phyloP scores from a whole-genome alignment of 2,113 vertebrate genomes.

The Perca schrenkii region DNA sequence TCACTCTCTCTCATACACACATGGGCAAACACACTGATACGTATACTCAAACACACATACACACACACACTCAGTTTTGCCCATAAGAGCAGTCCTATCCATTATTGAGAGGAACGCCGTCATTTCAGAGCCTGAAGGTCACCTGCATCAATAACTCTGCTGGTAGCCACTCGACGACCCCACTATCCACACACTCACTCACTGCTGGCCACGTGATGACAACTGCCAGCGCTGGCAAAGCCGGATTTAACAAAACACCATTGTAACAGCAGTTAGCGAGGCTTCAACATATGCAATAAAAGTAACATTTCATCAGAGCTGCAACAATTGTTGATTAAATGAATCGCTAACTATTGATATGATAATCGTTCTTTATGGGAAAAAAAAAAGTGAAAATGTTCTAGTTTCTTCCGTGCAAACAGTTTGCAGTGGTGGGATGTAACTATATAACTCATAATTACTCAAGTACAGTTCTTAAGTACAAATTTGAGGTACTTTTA shows the following conservation, averaged over 20 bases:
- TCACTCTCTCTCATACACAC: slow-evolving; percentile 16
- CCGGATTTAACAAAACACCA: slow-evolving; percentile 18
- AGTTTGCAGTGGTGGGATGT: no score
- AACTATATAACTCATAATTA: no score
- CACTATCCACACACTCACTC: slow-evolving; percentile 26
- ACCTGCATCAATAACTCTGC: slow-evolving; percentile 72
- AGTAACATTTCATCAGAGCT: no score
- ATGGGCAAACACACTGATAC: neutral
- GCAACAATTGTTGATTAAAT: no score
- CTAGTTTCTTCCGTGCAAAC: no score
- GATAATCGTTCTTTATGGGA: no score
- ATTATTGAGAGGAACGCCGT: slow-evolving; percentile 72
- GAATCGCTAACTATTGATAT: no score
- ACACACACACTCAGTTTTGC: slow-evolving; percentile 35
- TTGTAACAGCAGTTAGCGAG: neutral
- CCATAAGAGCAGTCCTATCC: slow-evolving; percentile 65
- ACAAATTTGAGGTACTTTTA: no score
- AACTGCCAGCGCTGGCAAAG: slow-evolving; percentile 21
- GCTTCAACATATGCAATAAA: neutral
- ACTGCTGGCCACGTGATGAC: slow-evolving; percentile 26
- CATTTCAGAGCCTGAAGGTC: slow-evolving; percentile 76
- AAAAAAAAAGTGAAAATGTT: no score
- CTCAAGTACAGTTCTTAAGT: no score
- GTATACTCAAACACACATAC: slow-evolving; percentile 11
- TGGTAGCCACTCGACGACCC: slow-evolving; percentile 40